These are phyloP conservation scores for Hydropotes inermis DNA, from an alignment of 2,113 vertebrate species.

Conservation along the genomic window DNA sequence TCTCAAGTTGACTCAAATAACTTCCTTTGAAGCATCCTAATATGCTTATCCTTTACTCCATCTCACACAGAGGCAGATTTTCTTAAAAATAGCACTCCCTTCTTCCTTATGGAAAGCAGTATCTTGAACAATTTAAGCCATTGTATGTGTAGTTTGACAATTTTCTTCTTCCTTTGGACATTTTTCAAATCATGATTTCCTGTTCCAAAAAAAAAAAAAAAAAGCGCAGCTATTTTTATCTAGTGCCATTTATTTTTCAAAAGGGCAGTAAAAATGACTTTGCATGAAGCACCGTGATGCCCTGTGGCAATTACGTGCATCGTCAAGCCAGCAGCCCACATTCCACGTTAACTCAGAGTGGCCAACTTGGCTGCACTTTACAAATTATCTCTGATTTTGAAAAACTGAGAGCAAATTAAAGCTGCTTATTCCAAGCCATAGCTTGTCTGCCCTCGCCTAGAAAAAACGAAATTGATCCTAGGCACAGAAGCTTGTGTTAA, in stretches of 20 bases:
- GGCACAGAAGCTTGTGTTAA: neutral
- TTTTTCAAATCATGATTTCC: slow-evolving; percentile 46
- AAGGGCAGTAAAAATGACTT: neutral
- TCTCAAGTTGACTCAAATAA: neutral
- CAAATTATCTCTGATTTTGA: neutral
- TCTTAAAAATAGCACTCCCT: neutral
- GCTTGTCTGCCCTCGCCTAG: neutral
- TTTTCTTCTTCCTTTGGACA: slow-evolving; percentile 8
- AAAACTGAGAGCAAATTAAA: neutral
- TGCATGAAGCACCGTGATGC: neutral
- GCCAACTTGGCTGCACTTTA: no score
- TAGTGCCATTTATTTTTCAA: neutral
- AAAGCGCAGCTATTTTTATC: slow-evolving; percentile 29
- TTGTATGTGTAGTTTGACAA: neutral
- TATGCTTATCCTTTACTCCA: neutral
- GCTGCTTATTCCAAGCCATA: neutral
- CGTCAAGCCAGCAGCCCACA: neutral
- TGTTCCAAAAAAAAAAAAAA: neutral
- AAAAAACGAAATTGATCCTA: neutral
- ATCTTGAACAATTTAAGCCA: slow-evolving; percentile 14
- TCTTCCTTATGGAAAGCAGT: neutral
- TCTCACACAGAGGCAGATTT: neutral
- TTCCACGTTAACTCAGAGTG: neutral
- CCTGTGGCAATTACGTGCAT: neutral
- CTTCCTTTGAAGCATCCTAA: neutral